Evolutionary conservation across 2,113 vertebrate genomes (phyloP).

Genomic region (Elephantulus edwardii): DNA sequence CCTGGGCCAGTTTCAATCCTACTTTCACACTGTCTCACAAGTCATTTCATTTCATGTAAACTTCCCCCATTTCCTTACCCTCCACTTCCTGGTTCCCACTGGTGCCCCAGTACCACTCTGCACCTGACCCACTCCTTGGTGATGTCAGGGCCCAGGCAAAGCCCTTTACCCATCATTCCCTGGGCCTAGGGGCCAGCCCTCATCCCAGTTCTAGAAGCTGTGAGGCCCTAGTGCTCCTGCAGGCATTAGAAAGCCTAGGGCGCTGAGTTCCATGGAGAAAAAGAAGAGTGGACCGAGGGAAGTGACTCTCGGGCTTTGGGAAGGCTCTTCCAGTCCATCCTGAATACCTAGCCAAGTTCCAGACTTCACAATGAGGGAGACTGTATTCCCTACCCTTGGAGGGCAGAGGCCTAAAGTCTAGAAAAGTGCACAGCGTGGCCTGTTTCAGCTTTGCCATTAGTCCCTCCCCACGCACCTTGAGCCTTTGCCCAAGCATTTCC

Average conservation of each 20-base stretch:
- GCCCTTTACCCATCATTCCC: not conserved
- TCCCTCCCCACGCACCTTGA: fast-evolving
- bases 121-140: not conserved
- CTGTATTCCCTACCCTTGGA: too few relatives aligned
- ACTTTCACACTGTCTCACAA: fast-evolving
- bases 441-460: fast-evolving
- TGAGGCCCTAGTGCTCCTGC: not conserved
- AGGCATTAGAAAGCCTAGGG: not conserved
- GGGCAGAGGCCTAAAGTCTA: not conserved
- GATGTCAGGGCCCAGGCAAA: not conserved
- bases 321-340: not conserved
- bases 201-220: not conserved
- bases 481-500: not conserved
- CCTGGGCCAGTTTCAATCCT: not conserved
- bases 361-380: too few relatives aligned
- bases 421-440: not conserved
- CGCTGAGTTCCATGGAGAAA: not conserved
- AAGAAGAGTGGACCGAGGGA: not conserved
- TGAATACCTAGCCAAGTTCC: not conserved
- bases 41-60: fast-evolving
- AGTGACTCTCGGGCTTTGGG: not conserved
- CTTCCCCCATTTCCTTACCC: not conserved
- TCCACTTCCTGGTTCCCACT: not conserved
- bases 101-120: not conserved
- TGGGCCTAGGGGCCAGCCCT: not conserved